Evolutionary conservation across 2,888 invertebrate genomes (phyloP).

Genomic region (Habroteleia sp.): DNA sequence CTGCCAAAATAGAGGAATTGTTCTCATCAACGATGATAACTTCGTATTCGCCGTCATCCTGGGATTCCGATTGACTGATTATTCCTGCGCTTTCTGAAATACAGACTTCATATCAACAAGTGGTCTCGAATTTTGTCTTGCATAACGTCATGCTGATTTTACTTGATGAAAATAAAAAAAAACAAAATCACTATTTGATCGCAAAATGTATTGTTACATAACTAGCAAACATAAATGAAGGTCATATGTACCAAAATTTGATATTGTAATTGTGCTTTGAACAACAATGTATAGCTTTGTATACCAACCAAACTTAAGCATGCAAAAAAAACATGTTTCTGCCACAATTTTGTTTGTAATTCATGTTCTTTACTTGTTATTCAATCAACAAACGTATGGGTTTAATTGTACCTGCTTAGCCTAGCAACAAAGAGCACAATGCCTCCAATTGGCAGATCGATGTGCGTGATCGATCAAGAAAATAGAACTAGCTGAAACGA

Average conservation of each 20-base stretch:
- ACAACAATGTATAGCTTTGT: conserved; percentile 11
- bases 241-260: background rate
- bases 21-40: conserved; percentile 95
- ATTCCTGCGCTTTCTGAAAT: conserved; percentile 78
- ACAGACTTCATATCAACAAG: conserved; percentile 7
- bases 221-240: conserved; percentile 41
- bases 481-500: conserved; percentile 1
- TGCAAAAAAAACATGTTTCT: conserved; percentile 35
- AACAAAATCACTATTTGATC: conserved; percentile 34
- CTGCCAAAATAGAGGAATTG: conserved; percentile 90
- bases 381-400: conserved; percentile 5
- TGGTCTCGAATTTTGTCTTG: background rate
- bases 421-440: conserved; percentile 30
- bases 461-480: conserved; percentile 4
- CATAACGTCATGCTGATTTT: conserved; percentile 35
- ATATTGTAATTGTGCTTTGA: conserved; percentile 5
- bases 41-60: conserved; percentile 92
- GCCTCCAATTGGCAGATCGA: conserved; percentile 4
- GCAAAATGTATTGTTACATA: conserved; percentile 57
- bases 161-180: conserved; percentile 17
- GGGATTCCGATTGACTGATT: conserved; percentile 80
- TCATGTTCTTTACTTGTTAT: conserved; percentile 14
- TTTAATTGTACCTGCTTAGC: conserved; percentile 13
- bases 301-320: conserved; percentile 37
- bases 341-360: conserved; percentile 14